Conservation (phyloP, 2,113 vertebrate species). For the Prionailurus bengalensis region DNA sequence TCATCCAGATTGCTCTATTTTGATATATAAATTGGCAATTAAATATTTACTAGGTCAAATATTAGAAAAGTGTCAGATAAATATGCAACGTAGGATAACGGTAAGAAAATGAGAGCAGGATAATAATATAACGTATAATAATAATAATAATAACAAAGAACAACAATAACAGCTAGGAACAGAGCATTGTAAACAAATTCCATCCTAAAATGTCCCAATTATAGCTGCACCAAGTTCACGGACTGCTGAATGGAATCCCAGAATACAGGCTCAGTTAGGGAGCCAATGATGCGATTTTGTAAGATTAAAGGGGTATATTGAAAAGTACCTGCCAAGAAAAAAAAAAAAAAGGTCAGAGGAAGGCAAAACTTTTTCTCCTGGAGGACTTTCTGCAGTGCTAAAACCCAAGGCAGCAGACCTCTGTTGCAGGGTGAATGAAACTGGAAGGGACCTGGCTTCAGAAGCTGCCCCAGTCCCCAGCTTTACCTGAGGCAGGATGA, state of each 20-base stretch:
- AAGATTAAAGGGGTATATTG: background rate
- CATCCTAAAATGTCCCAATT: background rate
- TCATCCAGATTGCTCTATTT: conserved; percentile 87
- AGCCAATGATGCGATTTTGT: background rate
- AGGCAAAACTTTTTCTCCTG: background rate
- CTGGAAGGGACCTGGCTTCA: background rate
- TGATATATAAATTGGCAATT: conserved; percentile 55
- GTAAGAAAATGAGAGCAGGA: no score
- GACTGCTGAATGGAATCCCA: background rate
- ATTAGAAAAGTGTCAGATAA: background rate
- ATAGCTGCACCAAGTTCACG: background rate
- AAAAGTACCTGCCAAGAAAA: background rate
- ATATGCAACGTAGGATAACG: background rate
- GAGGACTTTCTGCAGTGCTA: background rate
- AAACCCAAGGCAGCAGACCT: background rate
- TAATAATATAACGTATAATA: no score
- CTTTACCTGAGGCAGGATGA: conserved; percentile 58
- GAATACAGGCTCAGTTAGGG: background rate
- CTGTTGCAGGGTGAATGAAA: background rate
- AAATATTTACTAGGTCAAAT: conserved; percentile 21
- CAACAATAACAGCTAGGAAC: background rate
- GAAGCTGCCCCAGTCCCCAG: background rate
- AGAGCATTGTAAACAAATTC: background rate
- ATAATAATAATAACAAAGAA: background rate
- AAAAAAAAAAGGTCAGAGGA: background rate